Evolutionary conservation across 2,888 invertebrate genomes (phyloP), one percentile per base, ranked within the genome.

Genomic region (Cataglyphis altisquamis): DNA sequence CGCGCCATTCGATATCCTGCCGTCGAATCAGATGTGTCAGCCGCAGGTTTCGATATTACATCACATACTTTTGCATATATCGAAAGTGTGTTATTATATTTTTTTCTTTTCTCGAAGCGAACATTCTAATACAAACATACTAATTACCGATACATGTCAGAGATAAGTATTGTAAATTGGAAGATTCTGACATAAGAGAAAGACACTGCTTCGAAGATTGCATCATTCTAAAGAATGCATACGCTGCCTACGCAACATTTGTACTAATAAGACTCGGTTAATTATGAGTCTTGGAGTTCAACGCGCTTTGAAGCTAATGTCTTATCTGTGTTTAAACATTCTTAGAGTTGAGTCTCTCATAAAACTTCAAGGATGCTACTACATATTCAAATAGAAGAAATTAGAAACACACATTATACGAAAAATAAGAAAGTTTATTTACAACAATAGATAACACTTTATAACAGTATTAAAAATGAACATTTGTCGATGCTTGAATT

Each of bases 251-350:
- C 90, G 88, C 85, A n/a, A 45, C 83, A 52, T 84, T 89, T 87
- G 84, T 78, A 86, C 68, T 88, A 89, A 88, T 89, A 87, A 88
- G 84, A 68, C 87, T 78, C 57, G 78, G 78, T 81, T 89, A 89
- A 89, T 89, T 89, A 89, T 52, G 84, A 84, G 87, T 62, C 62
- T 84, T 75, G 70, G 85, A 77, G 89, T 87, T 88, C 83, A 87
- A 89, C 81, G 86, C 57, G 77, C 84, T 77, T 12, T 21, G 45
- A 48, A 67, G 21, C 21, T 72, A n/a, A 52, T 48, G 41, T 45
- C 25, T 60, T 60, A 80, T 80, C 45, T 52, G 45, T 41, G 25
- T 3, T n/a, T 64, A 60, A 78, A 78, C 21, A 15, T 72, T 75
- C 64, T 52, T 39, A 8, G 15, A 78, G 29, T 32, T 32, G 21